These are phyloP conservation scores for Cromileptes altivelis DNA, from an alignment of 2,113 vertebrate species.

Conservation along the genomic window DNA sequence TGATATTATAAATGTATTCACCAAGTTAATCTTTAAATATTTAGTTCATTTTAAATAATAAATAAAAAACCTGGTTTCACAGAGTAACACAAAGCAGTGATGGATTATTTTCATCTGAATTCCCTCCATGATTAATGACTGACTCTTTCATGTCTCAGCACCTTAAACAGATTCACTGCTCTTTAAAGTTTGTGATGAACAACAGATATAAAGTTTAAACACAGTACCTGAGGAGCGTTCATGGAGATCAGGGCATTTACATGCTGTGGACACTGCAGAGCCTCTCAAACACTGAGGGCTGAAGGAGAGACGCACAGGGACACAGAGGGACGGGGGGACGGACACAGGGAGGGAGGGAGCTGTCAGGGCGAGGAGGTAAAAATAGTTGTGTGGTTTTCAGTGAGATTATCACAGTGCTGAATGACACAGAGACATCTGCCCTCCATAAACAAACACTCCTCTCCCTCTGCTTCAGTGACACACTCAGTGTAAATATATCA, in stretches of 20 bases:
- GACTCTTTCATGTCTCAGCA: neutral
- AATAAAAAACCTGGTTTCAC: too few species aligned
- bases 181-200: neutral
- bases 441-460: conserved; percentile 33
- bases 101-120: too few species aligned
- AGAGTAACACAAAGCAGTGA: too few species aligned
- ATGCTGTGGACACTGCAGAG: neutral
- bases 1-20: too few species aligned
- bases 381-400: conserved; percentile 44
- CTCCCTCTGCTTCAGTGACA: too few species aligned
- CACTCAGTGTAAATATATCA: neutral
- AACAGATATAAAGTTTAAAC: neutral
- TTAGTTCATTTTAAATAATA: too few species aligned
- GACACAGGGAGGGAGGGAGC: neutral
- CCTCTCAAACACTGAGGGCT: neutral
- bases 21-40: too few species aligned
- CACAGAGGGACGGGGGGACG: neutral
- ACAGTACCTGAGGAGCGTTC: conserved; percentile 12
- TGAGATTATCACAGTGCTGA: conserved; percentile 41
- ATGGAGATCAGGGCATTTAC: neutral
- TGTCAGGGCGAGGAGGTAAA: conserved; percentile 15
- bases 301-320: neutral
- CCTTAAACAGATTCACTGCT: neutral
- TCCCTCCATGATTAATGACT: too few species aligned
- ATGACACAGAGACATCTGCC: conserved; percentile 41